Percentiles rank a stretch among this genome's conserved stretches.
phyloP scores from a whole-genome alignment of 1,140 invertebrate species.

The Onthophagus taurus region DNA sequence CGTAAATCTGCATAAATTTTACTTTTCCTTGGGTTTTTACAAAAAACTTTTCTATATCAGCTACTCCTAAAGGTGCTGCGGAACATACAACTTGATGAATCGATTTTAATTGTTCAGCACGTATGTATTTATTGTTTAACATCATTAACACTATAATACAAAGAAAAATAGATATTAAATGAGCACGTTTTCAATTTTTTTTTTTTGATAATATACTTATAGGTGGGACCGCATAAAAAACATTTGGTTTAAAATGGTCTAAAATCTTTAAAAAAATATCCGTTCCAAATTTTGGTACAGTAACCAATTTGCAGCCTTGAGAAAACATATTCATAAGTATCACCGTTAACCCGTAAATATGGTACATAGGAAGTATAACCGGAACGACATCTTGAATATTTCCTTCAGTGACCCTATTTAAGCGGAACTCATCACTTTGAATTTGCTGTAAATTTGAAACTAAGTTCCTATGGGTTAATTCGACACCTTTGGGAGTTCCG shows the following conservation, averaged over 20 bases:
- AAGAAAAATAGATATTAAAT: not conserved
- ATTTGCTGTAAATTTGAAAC: conserved; percentile 42
- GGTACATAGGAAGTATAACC: conserved; percentile 68
- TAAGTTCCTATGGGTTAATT: conserved; percentile 59
- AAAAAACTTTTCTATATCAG: conserved; percentile 46
- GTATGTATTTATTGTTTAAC: conserved; percentile 50
- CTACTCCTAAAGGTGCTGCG: conserved; percentile 54
- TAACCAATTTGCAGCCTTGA: conserved; percentile 54
- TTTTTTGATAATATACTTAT: conserved; percentile 43
- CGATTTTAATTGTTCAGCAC: conserved; percentile 42
- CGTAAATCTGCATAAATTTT: conserved; percentile 41
- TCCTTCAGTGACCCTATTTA: conserved; percentile 13
- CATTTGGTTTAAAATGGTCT: conserved; percentile 42
- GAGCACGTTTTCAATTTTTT: not conserved
- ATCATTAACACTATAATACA: conserved; percentile 53
- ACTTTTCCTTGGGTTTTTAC: conserved; percentile 32
- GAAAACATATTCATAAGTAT: conserved; percentile 48
- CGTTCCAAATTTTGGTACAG: conserved; percentile 61
- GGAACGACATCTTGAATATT: conserved; percentile 46
- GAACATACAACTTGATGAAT: conserved; percentile 49
- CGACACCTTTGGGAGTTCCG: conserved; percentile 76
- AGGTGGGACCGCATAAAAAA: conserved; percentile 49
- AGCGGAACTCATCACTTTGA: conserved; percentile 13
- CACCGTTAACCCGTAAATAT: conserved; percentile 65
- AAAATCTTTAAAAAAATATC: conserved; percentile 48